Conservation (phyloP, 2,797 vertebrate species). For the Scleropages formosus region DNA sequence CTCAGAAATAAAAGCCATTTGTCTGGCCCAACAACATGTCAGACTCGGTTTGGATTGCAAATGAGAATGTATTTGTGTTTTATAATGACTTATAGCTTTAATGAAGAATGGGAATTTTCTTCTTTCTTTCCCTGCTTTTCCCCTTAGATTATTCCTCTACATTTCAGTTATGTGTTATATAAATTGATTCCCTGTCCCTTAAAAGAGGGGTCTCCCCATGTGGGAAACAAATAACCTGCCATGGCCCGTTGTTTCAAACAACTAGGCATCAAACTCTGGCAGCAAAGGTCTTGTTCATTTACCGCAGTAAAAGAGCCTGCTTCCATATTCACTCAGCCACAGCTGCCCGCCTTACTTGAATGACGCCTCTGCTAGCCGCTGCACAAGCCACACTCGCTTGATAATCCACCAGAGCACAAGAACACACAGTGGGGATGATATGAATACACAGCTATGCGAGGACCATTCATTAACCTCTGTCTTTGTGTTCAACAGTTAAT, state of each 20-base stretch:
- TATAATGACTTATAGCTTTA: conserved; percentile 15
- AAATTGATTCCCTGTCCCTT: not conserved
- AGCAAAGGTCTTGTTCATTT: not conserved
- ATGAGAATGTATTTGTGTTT: not conserved
- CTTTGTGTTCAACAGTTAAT: too few species aligned
- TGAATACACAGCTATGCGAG: too few species aligned
- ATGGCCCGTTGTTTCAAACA: not conserved
- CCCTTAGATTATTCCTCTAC: not conserved
- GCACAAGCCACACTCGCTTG: too few species aligned
- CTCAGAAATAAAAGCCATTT: conserved; percentile 6
- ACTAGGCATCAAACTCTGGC: not conserved
- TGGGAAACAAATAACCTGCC: not conserved
- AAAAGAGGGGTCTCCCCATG: not conserved
- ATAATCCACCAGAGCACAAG: too few species aligned
- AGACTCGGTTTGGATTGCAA: not conserved
- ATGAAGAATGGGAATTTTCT: not conserved
- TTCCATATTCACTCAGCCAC: not conserved
- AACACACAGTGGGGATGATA: too few species aligned
- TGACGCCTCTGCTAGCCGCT: too few species aligned
- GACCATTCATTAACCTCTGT: too few species aligned
- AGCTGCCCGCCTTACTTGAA: not conserved
- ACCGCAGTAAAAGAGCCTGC: not conserved
- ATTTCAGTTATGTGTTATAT: not conserved
- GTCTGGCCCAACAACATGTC: not conserved
- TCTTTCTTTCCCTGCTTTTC: conserved; percentile 10